A percentile compares a stretch with the other conserved stretches of the same genome.
These are phyloP conservation scores for Ceratina japonica DNA, from an alignment of 1,140 invertebrate genomes.

Conservation along the genomic window DNA sequence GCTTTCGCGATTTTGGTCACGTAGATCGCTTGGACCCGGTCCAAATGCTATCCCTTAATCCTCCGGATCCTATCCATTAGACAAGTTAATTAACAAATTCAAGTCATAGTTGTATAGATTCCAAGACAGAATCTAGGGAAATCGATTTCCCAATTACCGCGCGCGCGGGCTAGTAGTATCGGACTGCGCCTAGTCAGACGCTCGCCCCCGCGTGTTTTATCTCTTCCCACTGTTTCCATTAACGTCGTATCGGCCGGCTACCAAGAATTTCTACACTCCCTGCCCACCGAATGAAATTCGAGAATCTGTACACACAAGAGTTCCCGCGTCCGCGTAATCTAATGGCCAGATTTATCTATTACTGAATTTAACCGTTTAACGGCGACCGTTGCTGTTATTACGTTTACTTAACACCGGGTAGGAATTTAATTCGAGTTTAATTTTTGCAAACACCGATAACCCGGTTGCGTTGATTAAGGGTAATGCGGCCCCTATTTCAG, in stretches of 20 bases:
- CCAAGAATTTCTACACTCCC: too few species aligned
- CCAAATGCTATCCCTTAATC: conserved; percentile 2
- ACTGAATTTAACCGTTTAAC: not conserved
- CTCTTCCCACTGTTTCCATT: not conserved
- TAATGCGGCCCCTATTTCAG: not conserved
- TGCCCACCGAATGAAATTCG: too few species aligned
- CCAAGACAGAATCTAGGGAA: too few species aligned
- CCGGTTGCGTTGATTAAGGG: not conserved
- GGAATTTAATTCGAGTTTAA: not conserved
- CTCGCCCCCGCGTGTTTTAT: too few species aligned
- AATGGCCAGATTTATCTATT: too few species aligned
- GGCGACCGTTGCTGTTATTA: not conserved
- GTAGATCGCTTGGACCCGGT: not conserved
- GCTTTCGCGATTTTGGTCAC: conserved; percentile 7
- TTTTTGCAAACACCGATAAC: not conserved
- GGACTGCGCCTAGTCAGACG: not conserved
- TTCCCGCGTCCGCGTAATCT: too few species aligned
- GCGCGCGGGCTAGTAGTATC: too few species aligned
- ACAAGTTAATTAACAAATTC: conserved; percentile 13
- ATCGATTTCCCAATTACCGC: not conserved
- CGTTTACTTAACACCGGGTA: not conserved
- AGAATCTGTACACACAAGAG: too few species aligned
- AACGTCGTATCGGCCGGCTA: too few species aligned
- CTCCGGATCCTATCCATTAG: not conserved
- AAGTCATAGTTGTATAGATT: not conserved